phyloP scores from a whole-genome alignment of 2,113 vertebrate species.

The Manacus vitellinus region DNA sequence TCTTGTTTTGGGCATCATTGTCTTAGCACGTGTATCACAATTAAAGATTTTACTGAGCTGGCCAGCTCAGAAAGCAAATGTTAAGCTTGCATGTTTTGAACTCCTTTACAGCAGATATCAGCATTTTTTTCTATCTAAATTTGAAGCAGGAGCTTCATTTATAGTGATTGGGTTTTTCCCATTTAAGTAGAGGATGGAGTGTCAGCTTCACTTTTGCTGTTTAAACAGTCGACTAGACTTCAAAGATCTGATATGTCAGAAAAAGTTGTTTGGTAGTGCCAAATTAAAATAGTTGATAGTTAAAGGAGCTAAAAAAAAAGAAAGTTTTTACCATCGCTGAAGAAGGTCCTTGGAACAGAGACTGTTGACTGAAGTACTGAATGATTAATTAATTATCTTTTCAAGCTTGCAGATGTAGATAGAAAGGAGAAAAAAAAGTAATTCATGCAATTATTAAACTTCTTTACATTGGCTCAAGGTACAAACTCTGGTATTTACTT shows the following conservation, averaged over 20 bases:
- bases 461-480: neutral
- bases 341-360: neutral
- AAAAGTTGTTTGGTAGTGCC: neutral
- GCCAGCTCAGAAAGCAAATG: neutral
- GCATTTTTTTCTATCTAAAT: neutral
- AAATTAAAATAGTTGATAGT: neutral
- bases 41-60: neutral
- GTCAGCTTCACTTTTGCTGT: neutral
- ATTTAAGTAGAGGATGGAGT: neutral
- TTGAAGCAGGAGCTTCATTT: neutral
- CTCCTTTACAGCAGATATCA: neutral
- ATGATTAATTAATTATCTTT: neutral
- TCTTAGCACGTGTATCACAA: fast-evolving
- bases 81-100: neutral
- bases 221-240: neutral
- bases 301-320: neutral
- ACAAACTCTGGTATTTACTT: conserved; percentile 53
- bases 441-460: conserved; percentile 25
- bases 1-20: neutral
- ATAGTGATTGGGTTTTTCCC: neutral
- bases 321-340: neutral
- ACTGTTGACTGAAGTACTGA: neutral
- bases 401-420: neutral
- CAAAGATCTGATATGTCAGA: neutral
- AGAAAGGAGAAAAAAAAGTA: neutral